Evolutionary conservation across 1,140 invertebrate genomes (phyloP).

Genomic region (Calephelis virginiensis): DNA sequence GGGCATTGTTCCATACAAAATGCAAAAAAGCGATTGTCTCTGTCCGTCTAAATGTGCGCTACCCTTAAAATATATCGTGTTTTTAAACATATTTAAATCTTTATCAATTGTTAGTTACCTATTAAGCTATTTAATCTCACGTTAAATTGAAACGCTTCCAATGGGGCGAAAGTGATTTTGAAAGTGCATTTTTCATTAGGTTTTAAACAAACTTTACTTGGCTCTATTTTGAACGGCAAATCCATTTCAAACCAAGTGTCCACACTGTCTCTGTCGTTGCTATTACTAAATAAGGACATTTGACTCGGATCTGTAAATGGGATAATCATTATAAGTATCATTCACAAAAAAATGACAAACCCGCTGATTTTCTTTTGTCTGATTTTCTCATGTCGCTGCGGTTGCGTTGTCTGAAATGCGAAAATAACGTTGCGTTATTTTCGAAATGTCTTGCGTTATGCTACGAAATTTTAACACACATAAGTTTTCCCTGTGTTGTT

Average conservation of each 20-base stretch:
- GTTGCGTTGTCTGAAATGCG: too few species aligned
- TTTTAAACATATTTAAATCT: not conserved
- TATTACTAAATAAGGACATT: slow-evolving; percentile 59
- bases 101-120: slow-evolving; percentile 38
- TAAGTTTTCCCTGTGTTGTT: too few species aligned
- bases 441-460: too few species aligned
- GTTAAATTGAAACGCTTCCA: slow-evolving; percentile 62
- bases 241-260: slow-evolving; percentile 70
- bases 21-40: slow-evolving; percentile 5
- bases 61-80: not conserved
- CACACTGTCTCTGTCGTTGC: slow-evolving; percentile 49
- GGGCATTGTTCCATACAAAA: too few species aligned
- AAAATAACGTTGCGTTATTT: too few species aligned
- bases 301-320: slow-evolving; percentile 46
- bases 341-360: too few species aligned
- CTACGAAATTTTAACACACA: too few species aligned
- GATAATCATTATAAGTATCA: not conserved
- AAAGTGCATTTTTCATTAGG: slow-evolving; percentile 47
- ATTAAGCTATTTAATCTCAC: slow-evolving; percentile 59
- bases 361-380: too few species aligned
- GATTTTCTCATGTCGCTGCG: too few species aligned
- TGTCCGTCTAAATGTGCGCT: not conserved
- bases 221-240: slow-evolving; percentile 58
- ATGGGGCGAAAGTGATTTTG: slow-evolving; percentile 57
- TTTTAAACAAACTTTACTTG: slow-evolving; percentile 51